Conservation (phyloP, 92 coral and sea anemone species). For the Hydrozoanthus gracilis region DNA sequence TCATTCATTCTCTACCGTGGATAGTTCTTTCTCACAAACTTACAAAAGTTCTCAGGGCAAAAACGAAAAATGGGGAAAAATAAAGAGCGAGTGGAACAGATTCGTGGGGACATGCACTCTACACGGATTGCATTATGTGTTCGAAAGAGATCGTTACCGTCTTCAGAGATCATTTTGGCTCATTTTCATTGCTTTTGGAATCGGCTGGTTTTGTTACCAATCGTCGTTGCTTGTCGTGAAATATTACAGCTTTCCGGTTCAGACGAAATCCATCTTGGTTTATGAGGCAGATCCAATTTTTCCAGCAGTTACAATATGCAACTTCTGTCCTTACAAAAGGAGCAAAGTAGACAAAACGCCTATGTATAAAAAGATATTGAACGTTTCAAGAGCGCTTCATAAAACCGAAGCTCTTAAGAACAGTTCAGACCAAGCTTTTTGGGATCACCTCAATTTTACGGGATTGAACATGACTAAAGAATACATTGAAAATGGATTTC, state of each 20-base stretch:
- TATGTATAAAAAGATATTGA: slow-evolving; percentile 13
- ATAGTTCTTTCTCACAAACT: background rate
- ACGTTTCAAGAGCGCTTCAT: background rate
- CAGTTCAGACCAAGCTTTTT: background rate
- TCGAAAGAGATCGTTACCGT: slow-evolving; percentile 77
- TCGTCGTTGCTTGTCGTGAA: slow-evolving; percentile 12
- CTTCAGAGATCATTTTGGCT: slow-evolving; percentile 72
- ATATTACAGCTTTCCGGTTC: slow-evolving; percentile 26
- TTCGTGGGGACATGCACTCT: slow-evolving; percentile 57
- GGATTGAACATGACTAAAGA: slow-evolving; percentile 32
- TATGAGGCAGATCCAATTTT: slow-evolving; percentile 34
- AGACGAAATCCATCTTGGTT: slow-evolving; percentile 34
- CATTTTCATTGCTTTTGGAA: slow-evolving; percentile 59
- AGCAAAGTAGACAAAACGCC: background rate
- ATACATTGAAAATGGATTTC: slow-evolving; percentile 27
- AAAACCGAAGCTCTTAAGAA: background rate
- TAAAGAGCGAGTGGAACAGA: slow-evolving; percentile 17
- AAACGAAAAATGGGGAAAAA: background rate
- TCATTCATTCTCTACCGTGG: background rate
- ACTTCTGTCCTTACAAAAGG: slow-evolving; percentile 28
- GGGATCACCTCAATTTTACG: slow-evolving; percentile 28
- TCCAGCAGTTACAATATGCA: slow-evolving; percentile 39
- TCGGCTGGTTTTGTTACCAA: slow-evolving; percentile 63
- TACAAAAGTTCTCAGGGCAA: background rate
- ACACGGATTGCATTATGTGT: slow-evolving; percentile 84